Conservation (phyloP, 2,797 vertebrate species). For the Crocidura indochinensis region DNA sequence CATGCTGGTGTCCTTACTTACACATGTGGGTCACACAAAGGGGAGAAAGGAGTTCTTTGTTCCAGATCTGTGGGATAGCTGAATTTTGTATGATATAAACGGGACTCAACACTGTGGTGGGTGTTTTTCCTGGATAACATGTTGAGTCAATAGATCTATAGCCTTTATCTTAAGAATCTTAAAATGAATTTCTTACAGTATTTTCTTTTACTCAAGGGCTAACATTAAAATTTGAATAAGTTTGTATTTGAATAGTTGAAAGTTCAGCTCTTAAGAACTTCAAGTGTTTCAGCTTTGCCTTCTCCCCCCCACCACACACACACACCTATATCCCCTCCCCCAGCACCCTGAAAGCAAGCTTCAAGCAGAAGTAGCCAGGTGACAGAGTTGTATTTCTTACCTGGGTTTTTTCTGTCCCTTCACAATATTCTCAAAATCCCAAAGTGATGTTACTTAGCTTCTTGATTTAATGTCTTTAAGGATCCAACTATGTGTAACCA, state of each 20-base stretch:
- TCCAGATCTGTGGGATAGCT: slow-evolving; percentile 69
- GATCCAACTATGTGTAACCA: slow-evolving; percentile 62
- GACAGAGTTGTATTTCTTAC: slow-evolving; percentile 85
- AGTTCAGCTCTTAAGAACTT: slow-evolving; percentile 77
- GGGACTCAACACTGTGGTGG: slow-evolving; percentile 36
- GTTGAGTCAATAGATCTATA: slow-evolving; percentile 68
- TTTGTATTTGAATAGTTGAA: slow-evolving; percentile 79
- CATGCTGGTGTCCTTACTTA: slow-evolving; percentile 74
- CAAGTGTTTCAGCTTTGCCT: slow-evolving; percentile 72
- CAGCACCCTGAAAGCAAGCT: slow-evolving; percentile 61
- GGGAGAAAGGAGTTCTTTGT: slow-evolving; percentile 73
- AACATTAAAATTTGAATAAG: slow-evolving; percentile 71
- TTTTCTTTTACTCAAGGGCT: slow-evolving; percentile 79
- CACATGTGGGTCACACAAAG: slow-evolving; percentile 77
- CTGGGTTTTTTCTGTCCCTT: slow-evolving; percentile 68
- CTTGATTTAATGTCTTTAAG: slow-evolving; percentile 78
- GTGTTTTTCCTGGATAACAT: slow-evolving; percentile 72
- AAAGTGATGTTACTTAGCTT: slow-evolving; percentile 83
- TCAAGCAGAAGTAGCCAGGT: slow-evolving; percentile 68
- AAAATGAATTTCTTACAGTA: slow-evolving; percentile 41
- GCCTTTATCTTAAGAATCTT: slow-evolving; percentile 73
- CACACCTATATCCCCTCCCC: too few relatives aligned
- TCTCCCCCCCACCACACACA: not conserved
- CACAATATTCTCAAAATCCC: slow-evolving; percentile 76
- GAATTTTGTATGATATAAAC: slow-evolving; percentile 68